phyloP scores from a whole-genome alignment of 2,888 invertebrate species.

The Nymphalis c-album region DNA sequence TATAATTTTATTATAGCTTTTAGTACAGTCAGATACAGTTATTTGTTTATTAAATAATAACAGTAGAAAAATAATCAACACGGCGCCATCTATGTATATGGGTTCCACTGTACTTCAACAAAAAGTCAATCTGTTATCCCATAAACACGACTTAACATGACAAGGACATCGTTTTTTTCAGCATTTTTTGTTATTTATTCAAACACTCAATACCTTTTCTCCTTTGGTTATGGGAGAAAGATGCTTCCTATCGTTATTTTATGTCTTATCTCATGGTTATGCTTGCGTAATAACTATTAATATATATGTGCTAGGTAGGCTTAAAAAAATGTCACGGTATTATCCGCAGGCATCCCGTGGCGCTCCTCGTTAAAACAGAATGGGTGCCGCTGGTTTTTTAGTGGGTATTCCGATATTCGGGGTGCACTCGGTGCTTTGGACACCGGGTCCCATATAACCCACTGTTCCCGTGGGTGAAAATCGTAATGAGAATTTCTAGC shows the following conservation, averaged over 20 bases:
- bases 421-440: no score
- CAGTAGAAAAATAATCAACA: not conserved
- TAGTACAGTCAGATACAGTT: no score
- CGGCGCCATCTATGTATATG: not conserved
- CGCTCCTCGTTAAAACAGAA: no score
- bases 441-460: no score
- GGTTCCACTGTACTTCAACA: conserved; percentile 39
- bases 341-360: no score
- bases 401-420: no score
- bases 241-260: not conserved
- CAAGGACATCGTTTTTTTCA: conserved; percentile 40
- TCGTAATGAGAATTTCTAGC: no score
- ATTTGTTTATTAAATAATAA: not conserved
- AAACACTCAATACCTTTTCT: conserved; percentile 38
- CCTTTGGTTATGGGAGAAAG: conserved; percentile 40
- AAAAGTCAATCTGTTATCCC: conserved; percentile 47
- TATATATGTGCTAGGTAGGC: not conserved
- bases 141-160: conserved; percentile 43
- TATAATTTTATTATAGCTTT: no score
- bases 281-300: not conserved
- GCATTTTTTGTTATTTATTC: conserved; percentile 32
- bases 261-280: not conserved
- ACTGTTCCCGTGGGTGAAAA: no score
- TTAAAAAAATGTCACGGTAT: no score
- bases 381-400: no score